Conservation (phyloP, 2,113 vertebrate genomes). For the Anguilla rostrata region DNA sequence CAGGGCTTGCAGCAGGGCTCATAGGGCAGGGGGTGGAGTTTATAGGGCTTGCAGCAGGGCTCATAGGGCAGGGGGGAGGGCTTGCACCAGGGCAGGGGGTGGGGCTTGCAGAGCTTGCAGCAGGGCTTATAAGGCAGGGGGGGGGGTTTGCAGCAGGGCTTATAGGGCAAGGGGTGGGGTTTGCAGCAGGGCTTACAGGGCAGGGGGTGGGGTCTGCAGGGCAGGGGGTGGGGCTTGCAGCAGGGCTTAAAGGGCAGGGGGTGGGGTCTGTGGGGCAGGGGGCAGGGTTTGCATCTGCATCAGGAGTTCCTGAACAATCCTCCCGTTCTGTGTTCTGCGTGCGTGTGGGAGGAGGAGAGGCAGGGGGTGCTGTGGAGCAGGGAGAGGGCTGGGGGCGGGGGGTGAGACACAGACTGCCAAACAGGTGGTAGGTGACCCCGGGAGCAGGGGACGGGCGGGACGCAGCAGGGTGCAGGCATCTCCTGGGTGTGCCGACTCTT, state of each 20-base stretch:
- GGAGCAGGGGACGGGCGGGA: conserved; percentile 32
- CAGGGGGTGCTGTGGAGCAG: conserved; percentile 17
- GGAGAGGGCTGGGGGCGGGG: neutral
- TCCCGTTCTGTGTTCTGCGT: conserved; percentile 25
- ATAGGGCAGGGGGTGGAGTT: neutral
- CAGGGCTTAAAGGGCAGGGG: too few relatives aligned
- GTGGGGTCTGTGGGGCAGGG: neutral
- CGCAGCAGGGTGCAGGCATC: conserved; percentile 40
- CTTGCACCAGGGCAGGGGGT: neutral
- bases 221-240: conserved; percentile 18
- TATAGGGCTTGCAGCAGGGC: conserved; percentile 17
- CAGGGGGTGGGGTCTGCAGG: neutral
- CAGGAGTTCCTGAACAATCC: conserved; percentile 8
- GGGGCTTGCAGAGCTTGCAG: conserved; percentile 5
- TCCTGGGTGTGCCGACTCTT: conserved; percentile 50
- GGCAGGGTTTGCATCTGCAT: neutral
- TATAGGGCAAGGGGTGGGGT: conserved; percentile 22
- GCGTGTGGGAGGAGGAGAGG: conserved; percentile 7
- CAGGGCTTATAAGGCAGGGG: conserved; percentile 31
- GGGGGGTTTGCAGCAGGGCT: conserved; percentile 4
- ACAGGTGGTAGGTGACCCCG: neutral
- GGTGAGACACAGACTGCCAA: neutral
- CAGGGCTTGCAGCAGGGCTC: conserved; percentile 7
- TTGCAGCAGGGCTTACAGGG: too few relatives aligned
- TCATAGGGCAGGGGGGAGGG: conserved; percentile 17